Percentiles rank a stretch among this genome's conserved stretches.
These are phyloP conservation scores for Caenorhabditis wallacei DNA, from an alignment of 2,888 invertebrate genomes.

Conservation along the genomic window DNA sequence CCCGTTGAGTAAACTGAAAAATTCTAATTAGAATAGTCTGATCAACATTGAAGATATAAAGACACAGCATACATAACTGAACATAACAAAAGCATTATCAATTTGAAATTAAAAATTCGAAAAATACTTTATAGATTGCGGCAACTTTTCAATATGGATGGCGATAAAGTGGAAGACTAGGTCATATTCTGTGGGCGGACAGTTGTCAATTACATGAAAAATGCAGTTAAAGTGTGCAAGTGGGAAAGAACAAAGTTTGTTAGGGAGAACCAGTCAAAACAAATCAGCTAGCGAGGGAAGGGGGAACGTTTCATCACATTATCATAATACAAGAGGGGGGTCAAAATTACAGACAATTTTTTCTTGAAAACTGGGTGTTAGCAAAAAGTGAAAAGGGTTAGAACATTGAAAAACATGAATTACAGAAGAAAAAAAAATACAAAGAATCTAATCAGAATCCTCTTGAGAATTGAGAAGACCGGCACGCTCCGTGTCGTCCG, in stretches of 20 bases:
- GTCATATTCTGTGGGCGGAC: neutral
- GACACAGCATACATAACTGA: slow-evolving; percentile 1
- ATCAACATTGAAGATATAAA: neutral
- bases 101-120: neutral
- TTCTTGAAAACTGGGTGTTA: neutral
- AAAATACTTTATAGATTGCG: neutral
- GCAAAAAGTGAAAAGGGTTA: slow-evolving; percentile 10
- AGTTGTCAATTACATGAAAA: neutral
- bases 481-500: slow-evolving; percentile 45
- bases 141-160: neutral
- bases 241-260: slow-evolving; percentile 2
- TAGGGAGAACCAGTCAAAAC: neutral
- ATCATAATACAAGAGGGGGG: slow-evolving; percentile 2
- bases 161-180: neutral
- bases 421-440: neutral
- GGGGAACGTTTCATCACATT: slow-evolving; percentile 10
- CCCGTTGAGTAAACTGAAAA: slow-evolving; percentile 32
- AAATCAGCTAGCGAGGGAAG: neutral
- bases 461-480: slow-evolving; percentile 52
- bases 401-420: slow-evolving; percentile 4
- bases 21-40: neutral
- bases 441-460: slow-evolving; percentile 35
- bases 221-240: neutral
- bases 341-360: slow-evolving; percentile 33
- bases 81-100: neutral